A percentile compares a stretch with the other conserved stretches of the same genome.
Evolutionary conservation across 1,140 invertebrate species (phyloP).

Genomic region (Asobara japonica): DNA sequence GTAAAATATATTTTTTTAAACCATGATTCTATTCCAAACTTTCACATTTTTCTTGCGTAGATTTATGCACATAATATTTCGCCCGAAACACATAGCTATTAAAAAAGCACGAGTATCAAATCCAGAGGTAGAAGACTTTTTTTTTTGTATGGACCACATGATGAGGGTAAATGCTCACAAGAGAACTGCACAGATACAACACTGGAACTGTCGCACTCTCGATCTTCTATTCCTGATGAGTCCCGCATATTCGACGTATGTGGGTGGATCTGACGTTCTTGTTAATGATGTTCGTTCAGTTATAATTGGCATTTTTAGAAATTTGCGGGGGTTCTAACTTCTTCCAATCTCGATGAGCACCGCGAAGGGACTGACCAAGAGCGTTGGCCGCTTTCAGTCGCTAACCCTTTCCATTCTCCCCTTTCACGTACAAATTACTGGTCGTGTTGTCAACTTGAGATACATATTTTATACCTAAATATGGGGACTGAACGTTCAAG

Average conservation of each 20-base stretch:
- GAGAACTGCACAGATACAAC: constrained; percentile 72
- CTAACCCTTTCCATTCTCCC: background rate
- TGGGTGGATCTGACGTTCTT: constrained; percentile 59
- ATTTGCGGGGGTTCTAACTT: background rate
- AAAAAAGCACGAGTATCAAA: no score
- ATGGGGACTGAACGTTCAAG: no score
- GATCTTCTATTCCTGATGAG: constrained; percentile 69
- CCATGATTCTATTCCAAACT: no score
- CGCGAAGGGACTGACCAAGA: background rate
- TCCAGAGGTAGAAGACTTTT: background rate
- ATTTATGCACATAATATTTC: no score
- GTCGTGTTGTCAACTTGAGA: background rate
- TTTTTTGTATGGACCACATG: no score
- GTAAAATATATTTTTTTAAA: no score
- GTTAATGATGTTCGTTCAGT: constrained; percentile 69
- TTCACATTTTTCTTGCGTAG: no score
- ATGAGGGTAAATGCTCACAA: constrained; percentile 69
- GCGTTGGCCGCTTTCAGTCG: background rate
- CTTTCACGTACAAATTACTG: background rate
- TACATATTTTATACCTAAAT: background rate
- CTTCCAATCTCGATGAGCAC: background rate
- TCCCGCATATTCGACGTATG: constrained; percentile 73
- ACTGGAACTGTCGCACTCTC: constrained; percentile 75
- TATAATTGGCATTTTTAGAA: constrained; percentile 42
- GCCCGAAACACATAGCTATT: no score